A percentile compares a stretch with the other conserved stretches of the same genome.
These are phyloP conservation scores for Carassius carassius DNA, from an alignment of 2,113 vertebrate genomes.

Conservation along the genomic window DNA sequence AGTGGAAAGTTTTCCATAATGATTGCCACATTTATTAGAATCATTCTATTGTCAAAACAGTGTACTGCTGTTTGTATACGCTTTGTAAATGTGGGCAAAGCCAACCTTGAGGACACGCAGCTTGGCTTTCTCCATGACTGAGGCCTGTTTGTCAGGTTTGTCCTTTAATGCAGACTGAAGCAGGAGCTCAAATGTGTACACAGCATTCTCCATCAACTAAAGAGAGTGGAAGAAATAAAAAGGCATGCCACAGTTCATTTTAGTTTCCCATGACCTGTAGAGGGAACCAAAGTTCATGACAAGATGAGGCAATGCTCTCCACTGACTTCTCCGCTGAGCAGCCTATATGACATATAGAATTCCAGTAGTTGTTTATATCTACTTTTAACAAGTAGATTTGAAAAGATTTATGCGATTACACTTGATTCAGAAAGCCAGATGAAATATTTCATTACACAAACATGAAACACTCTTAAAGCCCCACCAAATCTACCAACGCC, in stretches of 20 bases:
- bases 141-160: slow-evolving; percentile 67
- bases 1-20: slow-evolving; percentile 36
- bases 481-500: not conserved
- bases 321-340: not conserved
- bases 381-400: no score
- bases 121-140: slow-evolving; percentile 83
- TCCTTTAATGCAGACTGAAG: slow-evolving; percentile 70
- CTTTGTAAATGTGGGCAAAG: not conserved
- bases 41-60: not conserved
- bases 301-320: not conserved
- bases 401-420: not conserved
- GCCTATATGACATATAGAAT: not conserved
- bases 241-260: slow-evolving; percentile 1
- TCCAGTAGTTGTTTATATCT: slow-evolving; percentile 13
- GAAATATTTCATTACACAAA: not conserved
- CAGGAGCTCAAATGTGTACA: slow-evolving; percentile 81
- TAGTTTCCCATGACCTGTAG: slow-evolving; percentile 11
- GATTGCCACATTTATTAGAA: not conserved
- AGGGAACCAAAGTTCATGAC: slow-evolving; percentile 9
- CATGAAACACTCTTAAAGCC: not conserved
- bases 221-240: slow-evolving; percentile 16
- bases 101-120: slow-evolving; percentile 83
- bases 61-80: not conserved
- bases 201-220: slow-evolving; percentile 83
- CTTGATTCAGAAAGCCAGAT: slow-evolving; percentile 3